phyloP scores from a whole-genome alignment of 2,113 vertebrate species.

The Coryphaenoides rupestris region DNA sequence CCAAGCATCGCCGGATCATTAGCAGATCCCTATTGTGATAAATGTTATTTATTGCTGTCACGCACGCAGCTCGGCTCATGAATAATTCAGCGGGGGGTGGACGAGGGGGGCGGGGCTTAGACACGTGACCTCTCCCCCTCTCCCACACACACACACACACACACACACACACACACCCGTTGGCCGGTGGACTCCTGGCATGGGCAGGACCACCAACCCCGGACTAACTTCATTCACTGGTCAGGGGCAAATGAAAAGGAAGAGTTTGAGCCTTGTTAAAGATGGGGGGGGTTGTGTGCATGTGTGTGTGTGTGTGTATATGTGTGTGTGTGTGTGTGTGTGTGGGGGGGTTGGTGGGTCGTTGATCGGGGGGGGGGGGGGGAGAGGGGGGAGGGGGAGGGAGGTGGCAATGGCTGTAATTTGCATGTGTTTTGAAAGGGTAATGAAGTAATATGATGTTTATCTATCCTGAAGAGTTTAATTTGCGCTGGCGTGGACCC shows the following conservation, averaged over 20 bases:
- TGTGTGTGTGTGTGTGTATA: constrained; percentile 48
- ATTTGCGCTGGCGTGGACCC: constrained; percentile 85
- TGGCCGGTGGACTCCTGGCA: constrained; percentile 82
- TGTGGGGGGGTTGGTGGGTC: constrained; percentile 61
- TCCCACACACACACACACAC: no score
- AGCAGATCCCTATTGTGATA: constrained; percentile 97
- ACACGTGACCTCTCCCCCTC: constrained; percentile 72
- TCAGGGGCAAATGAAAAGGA: constrained; percentile 64
- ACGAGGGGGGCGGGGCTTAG: constrained; percentile 81
- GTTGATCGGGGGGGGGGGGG: constrained; percentile 24
- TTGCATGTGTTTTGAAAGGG: constrained; percentile 97
- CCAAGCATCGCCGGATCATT: constrained; percentile 86
- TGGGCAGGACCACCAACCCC: constrained; percentile 80
- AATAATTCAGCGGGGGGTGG: constrained; percentile 90
- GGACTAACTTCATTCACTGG: constrained; percentile 88
- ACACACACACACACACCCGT: no score
- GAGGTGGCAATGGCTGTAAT: constrained; percentile 88
- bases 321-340: constrained; percentile 26
- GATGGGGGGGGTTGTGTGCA: constrained; percentile 51
- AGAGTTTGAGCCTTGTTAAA: constrained; percentile 13
- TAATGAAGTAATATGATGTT: constrained; percentile 99
- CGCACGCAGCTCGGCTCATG: constrained; percentile 93
- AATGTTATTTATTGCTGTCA: constrained; percentile 99
- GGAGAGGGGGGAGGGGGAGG: constrained; percentile 45
- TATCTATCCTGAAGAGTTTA: constrained; percentile 96